Conservation (phyloP, 2,888 invertebrate species). For the Campoplex capitator region DNA sequence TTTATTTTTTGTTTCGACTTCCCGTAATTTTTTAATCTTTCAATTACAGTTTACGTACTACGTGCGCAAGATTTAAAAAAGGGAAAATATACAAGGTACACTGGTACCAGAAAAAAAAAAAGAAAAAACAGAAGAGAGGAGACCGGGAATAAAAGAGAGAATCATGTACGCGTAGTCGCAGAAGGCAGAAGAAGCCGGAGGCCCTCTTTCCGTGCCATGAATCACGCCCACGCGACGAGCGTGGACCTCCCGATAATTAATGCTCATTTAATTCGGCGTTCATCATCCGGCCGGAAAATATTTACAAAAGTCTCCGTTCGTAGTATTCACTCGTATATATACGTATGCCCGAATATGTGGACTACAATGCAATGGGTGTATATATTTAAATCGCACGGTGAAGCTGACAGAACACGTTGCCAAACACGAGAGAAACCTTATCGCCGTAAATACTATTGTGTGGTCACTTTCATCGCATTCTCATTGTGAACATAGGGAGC, state of each 20-base stretch:
- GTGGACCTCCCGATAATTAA: constrained; percentile 81
- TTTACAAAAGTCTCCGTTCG: constrained; percentile 77
- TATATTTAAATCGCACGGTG: constrained; percentile 27
- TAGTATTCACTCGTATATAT: constrained; percentile 1
- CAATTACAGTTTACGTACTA: background rate
- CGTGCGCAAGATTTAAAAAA: background rate
- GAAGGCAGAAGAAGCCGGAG: constrained; percentile 70
- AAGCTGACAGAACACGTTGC: constrained; percentile 32
- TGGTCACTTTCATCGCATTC: constrained; percentile 37
- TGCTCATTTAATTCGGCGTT: constrained; percentile 83
- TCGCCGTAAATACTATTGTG: constrained; percentile 7
- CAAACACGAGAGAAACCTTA: constrained; percentile 35
- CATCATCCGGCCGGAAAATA: constrained; percentile 81
- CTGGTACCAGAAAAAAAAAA: constrained; percentile 13
- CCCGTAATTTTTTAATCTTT: background rate
- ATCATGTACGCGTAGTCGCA: constrained; percentile 52
- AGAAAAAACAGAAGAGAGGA: background rate
- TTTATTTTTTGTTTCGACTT: background rate
- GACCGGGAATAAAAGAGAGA: constrained; percentile 38
- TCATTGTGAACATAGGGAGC: background rate
- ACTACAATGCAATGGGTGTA: constrained; percentile 33
- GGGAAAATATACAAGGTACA: background rate
- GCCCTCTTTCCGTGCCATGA: constrained; percentile 78
- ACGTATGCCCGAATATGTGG: constrained; percentile 5
- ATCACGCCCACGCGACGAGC: constrained; percentile 83